Base-by-base conservation (phyloP, 1,140 invertebrate genomes). In the Heliconius hewitsoni region DNA sequence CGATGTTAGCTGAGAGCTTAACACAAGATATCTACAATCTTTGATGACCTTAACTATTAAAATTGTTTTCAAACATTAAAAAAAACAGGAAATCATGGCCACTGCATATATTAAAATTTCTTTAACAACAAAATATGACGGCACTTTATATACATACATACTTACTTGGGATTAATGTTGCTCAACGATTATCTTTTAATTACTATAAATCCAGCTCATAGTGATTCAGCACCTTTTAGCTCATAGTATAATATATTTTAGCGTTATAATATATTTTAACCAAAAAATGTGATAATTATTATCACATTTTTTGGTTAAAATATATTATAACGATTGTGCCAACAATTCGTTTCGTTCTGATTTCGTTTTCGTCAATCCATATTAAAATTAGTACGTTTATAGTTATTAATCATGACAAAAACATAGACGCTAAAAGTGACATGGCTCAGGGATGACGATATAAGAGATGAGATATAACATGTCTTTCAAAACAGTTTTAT, bases 401-500 rank as follows among this genome's bases (percentile, higher is more conserved):
- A 52, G 50, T 52, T 52, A 52, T 52, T 52, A 19, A 52, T 52
- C 5, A 52, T 19, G 0, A 52, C 16, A 52, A 19, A 19, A 52
- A 19, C 6, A 8, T 52, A 52, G 50, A 52, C 16, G 50, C 18
- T 19, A 52, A 8, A 57, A 57, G 8, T 23, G 11, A 23, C 19
- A 11, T n/a, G n/a, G 8, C 13, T 30, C 60, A 30, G 60, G 23
- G 23, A 66, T 3, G 9, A 30, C 27, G 23, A 66, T 66, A 66
- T 6, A n/a, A 66, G 27, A 66, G 60, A 66, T 66, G 23, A 66
- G 13, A 16, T 66, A 13, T 34, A 79, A 76, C 66, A 80, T 66
- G 37, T 78, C 18, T 18, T 83, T 83, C 77, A 81, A 77, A 85
- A 86, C 84, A 82, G 84, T 76, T 82, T 90, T 86, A 89, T 90